phyloP scores from a whole-genome alignment of 2,888 invertebrate genomes.

The Baccha elongata region DNA sequence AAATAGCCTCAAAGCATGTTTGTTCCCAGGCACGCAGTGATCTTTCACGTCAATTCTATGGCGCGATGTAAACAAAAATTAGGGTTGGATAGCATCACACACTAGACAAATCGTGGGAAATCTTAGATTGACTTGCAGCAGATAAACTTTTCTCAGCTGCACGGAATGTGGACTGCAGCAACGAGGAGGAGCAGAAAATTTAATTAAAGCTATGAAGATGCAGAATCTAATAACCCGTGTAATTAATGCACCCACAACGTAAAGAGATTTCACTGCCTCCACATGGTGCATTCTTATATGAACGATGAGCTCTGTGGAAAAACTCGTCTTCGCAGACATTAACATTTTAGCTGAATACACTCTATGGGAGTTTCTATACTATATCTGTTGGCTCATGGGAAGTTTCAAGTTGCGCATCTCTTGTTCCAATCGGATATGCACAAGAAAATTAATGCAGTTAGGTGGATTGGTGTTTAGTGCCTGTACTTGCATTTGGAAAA shows the following conservation, averaged over 20 bases:
- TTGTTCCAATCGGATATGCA: constrained; percentile 50
- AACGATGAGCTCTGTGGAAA: constrained; percentile 16
- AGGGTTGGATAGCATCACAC: constrained; percentile 38
- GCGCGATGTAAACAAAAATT: constrained; percentile 16
- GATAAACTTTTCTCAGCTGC: constrained; percentile 45
- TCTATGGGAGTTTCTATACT: constrained; percentile 37
- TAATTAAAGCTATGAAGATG: constrained; percentile 65
- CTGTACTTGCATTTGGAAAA: constrained; percentile 48
- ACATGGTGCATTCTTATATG: constrained; percentile 31
- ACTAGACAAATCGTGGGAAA: constrained; percentile 67
- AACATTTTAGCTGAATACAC: constrained; percentile 19
- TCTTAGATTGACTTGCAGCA: constrained; percentile 35
- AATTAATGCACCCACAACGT: constrained; percentile 70
- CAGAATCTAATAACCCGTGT: constrained; percentile 72
- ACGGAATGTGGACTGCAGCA: constrained; percentile 45
- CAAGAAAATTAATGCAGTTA: constrained; percentile 3
- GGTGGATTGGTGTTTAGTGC: constrained; percentile 12
- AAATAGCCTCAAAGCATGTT: constrained; percentile 54
- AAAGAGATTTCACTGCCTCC: constrained; percentile 61
- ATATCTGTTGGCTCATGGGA: constrained; percentile 48
- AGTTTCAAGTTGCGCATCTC: constrained; percentile 43
- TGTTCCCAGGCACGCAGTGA: constrained; percentile 69
- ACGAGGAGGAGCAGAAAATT: constrained; percentile 52
- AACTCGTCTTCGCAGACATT: constrained; percentile 54
- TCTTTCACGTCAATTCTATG: constrained; percentile 58